Evolutionary conservation across 2,888 invertebrate genomes (phyloP).

Genomic region (Siphlonurus alternatus): DNA sequence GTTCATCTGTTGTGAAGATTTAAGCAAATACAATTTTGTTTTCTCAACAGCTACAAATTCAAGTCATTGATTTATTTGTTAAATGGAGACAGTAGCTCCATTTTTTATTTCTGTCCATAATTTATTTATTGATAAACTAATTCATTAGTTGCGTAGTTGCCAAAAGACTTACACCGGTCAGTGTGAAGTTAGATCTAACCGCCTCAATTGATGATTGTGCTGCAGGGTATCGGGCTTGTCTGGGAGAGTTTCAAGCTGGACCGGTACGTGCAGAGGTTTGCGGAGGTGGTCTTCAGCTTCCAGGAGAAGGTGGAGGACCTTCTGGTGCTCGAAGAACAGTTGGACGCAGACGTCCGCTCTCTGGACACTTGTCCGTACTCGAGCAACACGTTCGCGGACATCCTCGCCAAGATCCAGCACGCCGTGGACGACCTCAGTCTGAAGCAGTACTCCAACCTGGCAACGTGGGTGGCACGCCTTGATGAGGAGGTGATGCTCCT

Average conservation of each 20-base stretch:
- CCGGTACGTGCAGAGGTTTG: constrained; percentile 88
- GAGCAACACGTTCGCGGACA: constrained; percentile 83
- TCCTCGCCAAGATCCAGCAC: constrained; percentile 87
- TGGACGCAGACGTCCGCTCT: constrained; percentile 89
- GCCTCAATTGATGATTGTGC: constrained; percentile 10
- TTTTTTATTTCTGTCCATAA: too few species aligned
- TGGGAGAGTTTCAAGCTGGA: constrained; percentile 99
- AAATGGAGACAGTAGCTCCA: too few species aligned
- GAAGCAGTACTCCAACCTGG: constrained; percentile 93
- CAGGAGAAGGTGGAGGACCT: constrained; percentile 98
- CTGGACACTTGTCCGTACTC: constrained; percentile 94
- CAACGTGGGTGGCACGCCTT: constrained; percentile 87
- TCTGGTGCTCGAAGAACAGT: constrained; percentile 85
- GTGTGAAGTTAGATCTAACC: too few species aligned
- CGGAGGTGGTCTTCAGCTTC: constrained; percentile 88
- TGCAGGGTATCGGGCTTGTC: constrained; percentile 71
- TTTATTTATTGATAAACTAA: too few species aligned
- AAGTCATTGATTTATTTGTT: too few species aligned
- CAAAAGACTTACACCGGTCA: too few species aligned
- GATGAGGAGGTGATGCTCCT: constrained; percentile 64
- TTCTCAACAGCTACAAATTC: too few species aligned
- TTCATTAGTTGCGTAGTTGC: too few species aligned
- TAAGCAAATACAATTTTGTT: too few species aligned
- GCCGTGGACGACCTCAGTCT: constrained; percentile 94
- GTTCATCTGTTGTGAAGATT: too few species aligned